Evolutionary conservation across 37 sponge, comb jelly and placozoan genomes (phyloP).

Genomic region (Ianthella basta): DNA sequence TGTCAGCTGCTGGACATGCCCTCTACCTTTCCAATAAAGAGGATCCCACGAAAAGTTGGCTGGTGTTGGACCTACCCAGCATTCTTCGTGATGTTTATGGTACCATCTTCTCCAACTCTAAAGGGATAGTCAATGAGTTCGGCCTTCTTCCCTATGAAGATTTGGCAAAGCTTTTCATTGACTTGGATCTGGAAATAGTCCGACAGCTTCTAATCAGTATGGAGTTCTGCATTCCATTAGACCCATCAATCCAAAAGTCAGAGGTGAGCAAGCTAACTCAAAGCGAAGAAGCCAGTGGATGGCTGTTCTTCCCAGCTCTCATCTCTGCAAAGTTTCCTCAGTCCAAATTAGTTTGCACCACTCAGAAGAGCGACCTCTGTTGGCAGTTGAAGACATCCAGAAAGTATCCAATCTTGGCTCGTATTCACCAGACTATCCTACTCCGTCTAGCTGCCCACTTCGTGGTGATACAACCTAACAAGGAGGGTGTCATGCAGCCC

Average conservation of each 20-base stretch:
- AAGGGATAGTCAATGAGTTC: not conserved
- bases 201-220: conserved; percentile 3
- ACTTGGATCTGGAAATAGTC: not conserved
- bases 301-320: no score
- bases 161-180: not conserved
- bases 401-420: no score
- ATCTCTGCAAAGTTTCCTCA: no score
- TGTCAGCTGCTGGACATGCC: not conserved
- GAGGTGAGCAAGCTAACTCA: no score
- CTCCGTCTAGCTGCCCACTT: no score
- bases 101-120: conserved; percentile 1
- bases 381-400: no score
- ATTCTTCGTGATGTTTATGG: conserved; percentile 21
- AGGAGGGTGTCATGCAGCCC: no score
- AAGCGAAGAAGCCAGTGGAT: no score
- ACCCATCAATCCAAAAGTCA: conserved; percentile 25
- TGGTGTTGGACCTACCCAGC: not conserved
- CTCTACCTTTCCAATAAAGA: not conserved
- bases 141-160: not conserved
- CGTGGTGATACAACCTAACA: no score
- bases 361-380: no score
- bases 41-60: conserved; percentile 2
- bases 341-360: no score
- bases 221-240: conserved; percentile 10
- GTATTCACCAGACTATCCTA: no score